These are phyloP conservation scores for Echiichthys vipera DNA, from an alignment of 2,797 vertebrate species.

Conservation along the genomic window DNA sequence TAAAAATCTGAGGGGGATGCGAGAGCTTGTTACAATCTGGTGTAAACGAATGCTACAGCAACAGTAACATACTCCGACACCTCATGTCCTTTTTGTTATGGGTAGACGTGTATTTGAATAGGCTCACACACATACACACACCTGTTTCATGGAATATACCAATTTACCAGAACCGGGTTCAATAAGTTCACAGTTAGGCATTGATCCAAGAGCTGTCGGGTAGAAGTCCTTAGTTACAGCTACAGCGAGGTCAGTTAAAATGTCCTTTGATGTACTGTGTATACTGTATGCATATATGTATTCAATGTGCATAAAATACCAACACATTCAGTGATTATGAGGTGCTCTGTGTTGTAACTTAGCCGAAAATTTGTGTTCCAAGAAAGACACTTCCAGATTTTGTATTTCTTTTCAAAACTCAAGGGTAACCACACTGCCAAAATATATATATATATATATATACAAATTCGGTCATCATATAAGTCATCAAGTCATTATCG, in stretches of 20 bases:
- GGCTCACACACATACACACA: conserved; percentile 53
- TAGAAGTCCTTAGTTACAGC: background rate
- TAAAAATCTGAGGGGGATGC: conserved; percentile 74
- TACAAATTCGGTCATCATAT: no score
- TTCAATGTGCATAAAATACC: background rate
- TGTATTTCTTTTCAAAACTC: no score
- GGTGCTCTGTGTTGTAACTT: background rate
- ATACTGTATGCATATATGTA: background rate
- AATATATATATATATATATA: no score
- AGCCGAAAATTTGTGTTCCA: background rate
- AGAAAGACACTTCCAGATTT: background rate
- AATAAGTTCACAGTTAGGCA: conserved; percentile 40
- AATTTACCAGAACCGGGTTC: conserved; percentile 50
- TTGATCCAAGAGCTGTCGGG: conserved; percentile 12
- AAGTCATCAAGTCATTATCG: no score
- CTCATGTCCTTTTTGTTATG: conserved; percentile 55
- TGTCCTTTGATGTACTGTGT: background rate
- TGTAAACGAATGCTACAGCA: conserved; percentile 69
- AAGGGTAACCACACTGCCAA: no score
- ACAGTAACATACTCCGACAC: conserved; percentile 62
- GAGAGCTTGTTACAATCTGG: conserved; percentile 69
- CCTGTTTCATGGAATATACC: conserved; percentile 56
- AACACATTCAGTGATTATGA: background rate
- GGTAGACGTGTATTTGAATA: conserved; percentile 21
- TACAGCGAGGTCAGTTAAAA: background rate